Base-by-base conservation (phyloP, 2,888 invertebrate species). In the Punctoribates punctum region DNA sequence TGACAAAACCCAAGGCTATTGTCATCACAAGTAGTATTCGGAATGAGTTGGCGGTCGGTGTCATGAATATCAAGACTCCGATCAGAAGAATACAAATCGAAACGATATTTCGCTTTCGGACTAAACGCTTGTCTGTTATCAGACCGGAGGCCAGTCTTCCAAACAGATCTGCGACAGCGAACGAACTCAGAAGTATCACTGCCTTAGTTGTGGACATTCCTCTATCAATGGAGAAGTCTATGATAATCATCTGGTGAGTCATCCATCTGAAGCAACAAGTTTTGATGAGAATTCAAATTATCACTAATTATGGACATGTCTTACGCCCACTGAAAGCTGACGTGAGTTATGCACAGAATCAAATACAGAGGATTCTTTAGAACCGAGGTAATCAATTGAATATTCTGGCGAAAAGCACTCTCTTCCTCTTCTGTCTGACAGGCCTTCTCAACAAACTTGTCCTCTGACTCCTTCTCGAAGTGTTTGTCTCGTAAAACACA, bases 171-270 rank as follows among this genome's bases (percentile, higher is more conserved):
- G 77, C 77, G n/a, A 79, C 34, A n/a, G 79, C 79, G 73, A 79
- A 80, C 20, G 76, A 57, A 5, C 77, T 78, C 13, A 80, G 73
- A 38, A 80, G 57, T 46, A 77, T 77, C 8, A 79, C 76, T 11
- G 78, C 77, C 48, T 78, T 27, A 8, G 4, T n/a, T 25, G 77
- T 78, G 23, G 78, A 65, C 54, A 79, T 77, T 17, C 78, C 79
- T 73, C 79, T 79, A 51, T 80, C 80, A 23, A 78, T 77, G 0
- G 78, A 78, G 34, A 77, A 79, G 42, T 80, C 80, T 17, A 79
- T 76, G 13, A 79, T 78, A n/a, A 80, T 77, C 79, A 80, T 79
- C 46, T 78, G 77, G 29, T 78, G 78, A 8, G 78, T 77, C 54
- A 77, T 67, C 38, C 78, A 60, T 15, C 60, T 57, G 46, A 38